Percentiles rank a stretch among this genome's conserved stretches.
phyloP scores from a whole-genome alignment of 2,113 vertebrate genomes.

The Strix uralensis region DNA sequence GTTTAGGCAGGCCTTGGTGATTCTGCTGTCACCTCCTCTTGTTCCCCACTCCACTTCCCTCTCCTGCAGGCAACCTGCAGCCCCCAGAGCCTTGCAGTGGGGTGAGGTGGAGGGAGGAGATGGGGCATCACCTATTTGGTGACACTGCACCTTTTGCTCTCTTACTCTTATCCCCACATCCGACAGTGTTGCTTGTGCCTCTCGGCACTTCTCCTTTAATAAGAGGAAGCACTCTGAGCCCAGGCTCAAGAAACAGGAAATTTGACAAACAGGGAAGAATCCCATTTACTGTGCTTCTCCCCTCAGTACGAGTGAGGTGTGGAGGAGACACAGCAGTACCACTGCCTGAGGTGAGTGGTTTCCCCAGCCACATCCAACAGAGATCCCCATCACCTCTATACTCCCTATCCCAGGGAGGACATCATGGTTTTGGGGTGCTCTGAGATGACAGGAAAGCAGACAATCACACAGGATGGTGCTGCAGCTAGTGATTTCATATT shows the following conservation, averaged over 20 bases:
- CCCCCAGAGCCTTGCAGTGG: background rate
- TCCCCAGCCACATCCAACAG: background rate
- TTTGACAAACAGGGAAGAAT: background rate
- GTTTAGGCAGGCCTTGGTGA: background rate
- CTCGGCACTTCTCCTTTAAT: background rate
- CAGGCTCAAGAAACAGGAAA: background rate
- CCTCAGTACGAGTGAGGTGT: background rate
- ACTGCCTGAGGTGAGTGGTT: background rate
- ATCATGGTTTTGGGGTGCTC: background rate
- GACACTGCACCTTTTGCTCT: background rate
- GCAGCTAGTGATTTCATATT: background rate
- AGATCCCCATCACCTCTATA: background rate
- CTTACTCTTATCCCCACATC: background rate
- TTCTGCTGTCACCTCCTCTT: background rate
- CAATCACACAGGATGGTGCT: background rate
- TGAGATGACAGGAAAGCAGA: background rate
- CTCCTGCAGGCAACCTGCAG: background rate
- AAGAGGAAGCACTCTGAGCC: background rate
- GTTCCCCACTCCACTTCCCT: accelerated
- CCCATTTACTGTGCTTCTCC: background rate
- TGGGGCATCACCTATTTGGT: accelerated
- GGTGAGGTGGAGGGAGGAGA: background rate
- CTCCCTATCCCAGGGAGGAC: background rate
- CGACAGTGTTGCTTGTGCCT: background rate
- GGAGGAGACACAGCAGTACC: background rate